phyloP scores from a whole-genome alignment of 2,888 invertebrate genomes.

The Catonia carolina region DNA sequence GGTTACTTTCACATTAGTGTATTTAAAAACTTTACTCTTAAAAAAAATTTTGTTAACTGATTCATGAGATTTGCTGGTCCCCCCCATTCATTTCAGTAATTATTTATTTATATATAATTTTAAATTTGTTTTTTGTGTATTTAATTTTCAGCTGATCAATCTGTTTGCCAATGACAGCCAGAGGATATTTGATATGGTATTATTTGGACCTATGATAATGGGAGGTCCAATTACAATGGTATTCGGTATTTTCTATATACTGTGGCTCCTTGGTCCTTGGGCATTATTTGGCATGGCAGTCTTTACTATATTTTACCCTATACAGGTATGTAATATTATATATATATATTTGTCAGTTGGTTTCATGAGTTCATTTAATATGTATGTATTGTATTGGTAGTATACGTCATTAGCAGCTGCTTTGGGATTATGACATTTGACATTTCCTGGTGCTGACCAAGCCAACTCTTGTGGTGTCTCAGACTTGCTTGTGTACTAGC shows the following conservation, averaged over 20 bases:
- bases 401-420: too few relatives aligned
- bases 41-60: too few relatives aligned
- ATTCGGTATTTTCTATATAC: slow-evolving; percentile 46
- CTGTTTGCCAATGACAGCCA: slow-evolving; percentile 51
- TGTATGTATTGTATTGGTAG: neutral
- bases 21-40: too few relatives aligned
- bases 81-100: too few relatives aligned
- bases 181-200: slow-evolving; percentile 48
- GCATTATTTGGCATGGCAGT: slow-evolving; percentile 47
- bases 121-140: too few relatives aligned
- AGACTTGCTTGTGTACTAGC: too few relatives aligned
- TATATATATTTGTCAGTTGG: neutral
- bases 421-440: too few relatives aligned
- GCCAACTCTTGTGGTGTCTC: too few relatives aligned
- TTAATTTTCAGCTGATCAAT: slow-evolving; percentile 47
- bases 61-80: too few relatives aligned
- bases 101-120: too few relatives aligned
- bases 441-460: too few relatives aligned
- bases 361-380: neutral
- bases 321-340: slow-evolving; percentile 47
- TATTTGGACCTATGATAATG: slow-evolving; percentile 47
- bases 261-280: slow-evolving; percentile 48
- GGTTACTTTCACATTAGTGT: too few relatives aligned
- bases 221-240: slow-evolving; percentile 49
- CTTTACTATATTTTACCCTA: slow-evolving; percentile 48